These are phyloP conservation scores for Patagioenas fasciata DNA, from an alignment of 2,113 vertebrate genomes.

Conservation along the genomic window DNA sequence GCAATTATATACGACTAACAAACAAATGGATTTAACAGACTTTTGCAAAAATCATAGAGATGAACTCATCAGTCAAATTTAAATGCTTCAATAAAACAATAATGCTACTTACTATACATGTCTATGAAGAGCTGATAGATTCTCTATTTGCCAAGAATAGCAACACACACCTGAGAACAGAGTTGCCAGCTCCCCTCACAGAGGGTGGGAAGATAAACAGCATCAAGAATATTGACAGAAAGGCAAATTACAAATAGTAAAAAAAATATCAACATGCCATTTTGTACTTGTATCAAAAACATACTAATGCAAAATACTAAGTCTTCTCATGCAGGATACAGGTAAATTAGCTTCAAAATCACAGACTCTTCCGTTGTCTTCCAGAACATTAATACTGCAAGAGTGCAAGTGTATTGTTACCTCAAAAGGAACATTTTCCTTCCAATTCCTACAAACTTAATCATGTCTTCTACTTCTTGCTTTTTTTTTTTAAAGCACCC, in stretches of 20 bases:
- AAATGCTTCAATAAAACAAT: constrained; percentile 34
- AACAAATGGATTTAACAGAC: constrained; percentile 66
- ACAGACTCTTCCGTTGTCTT: neutral
- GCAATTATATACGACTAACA: constrained; percentile 69
- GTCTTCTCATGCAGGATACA: neutral
- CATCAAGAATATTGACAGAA: neutral
- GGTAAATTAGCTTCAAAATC: neutral
- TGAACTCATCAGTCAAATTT: constrained; percentile 61
- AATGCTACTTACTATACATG: neutral
- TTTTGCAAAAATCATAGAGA: constrained; percentile 36
- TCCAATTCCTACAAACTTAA: constrained; percentile 12
- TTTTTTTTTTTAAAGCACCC: constrained; percentile 34
- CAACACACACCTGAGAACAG: constrained; percentile 12
- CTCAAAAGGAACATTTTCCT: constrained; percentile 26
- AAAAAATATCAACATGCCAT: neutral
- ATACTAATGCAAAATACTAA: neutral
- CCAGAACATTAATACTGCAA: neutral
- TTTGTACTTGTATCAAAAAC: neutral
- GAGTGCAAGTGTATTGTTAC: neutral
- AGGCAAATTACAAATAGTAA: neutral
- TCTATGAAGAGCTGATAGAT: constrained; percentile 13
- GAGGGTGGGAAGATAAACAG: neutral
- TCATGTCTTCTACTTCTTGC: neutral
- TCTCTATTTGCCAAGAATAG: constrained; percentile 24
- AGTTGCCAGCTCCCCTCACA: neutral